Evolutionary conservation across 1,140 invertebrate genomes (phyloP).

Genomic region (Ceratosolen solmsi): DNA sequence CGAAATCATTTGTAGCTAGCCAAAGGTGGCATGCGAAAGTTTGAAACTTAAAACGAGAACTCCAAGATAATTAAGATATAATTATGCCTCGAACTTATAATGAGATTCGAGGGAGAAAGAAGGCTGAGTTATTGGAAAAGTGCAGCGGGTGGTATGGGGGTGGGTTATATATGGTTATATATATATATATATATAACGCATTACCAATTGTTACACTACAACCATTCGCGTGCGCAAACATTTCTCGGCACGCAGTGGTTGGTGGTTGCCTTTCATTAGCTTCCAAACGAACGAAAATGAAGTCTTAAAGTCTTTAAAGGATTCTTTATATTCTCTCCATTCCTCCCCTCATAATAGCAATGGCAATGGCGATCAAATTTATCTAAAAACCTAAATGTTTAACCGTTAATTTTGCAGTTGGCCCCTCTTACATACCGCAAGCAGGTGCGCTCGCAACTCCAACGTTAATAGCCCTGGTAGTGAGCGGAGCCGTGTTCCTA

Average conservation of each 20-base stretch:
- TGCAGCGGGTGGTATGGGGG: too few relatives aligned
- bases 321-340: conserved; percentile 27
- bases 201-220: conserved; percentile 34
- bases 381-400: conserved; percentile 37
- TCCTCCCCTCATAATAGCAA: not conserved
- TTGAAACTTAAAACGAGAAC: not conserved
- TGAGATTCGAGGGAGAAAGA: conserved; percentile 5
- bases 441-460: conserved; percentile 83
- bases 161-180: too few relatives aligned
- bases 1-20: not conserved
- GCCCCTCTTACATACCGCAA: conserved; percentile 85
- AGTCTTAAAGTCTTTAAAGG: conserved; percentile 28
- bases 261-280: conserved; percentile 38
- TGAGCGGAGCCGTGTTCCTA: conserved; percentile 86
- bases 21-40: not conserved
- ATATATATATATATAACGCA: too few relatives aligned
- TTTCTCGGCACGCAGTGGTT: not conserved
- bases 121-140: conserved; percentile 10
- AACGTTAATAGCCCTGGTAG: conserved; percentile 85
- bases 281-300: conserved; percentile 7
- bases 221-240: conserved; percentile 14
- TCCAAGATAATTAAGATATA: not conserved
- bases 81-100: conserved; percentile 13
- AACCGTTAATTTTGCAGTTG: conserved; percentile 76
- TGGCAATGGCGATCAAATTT: too few relatives aligned